Evolutionary conservation across 2,888 invertebrate species (phyloP), one percentile per base, ranked within the genome.

Genomic region (Ochlodes sylvanus): DNA sequence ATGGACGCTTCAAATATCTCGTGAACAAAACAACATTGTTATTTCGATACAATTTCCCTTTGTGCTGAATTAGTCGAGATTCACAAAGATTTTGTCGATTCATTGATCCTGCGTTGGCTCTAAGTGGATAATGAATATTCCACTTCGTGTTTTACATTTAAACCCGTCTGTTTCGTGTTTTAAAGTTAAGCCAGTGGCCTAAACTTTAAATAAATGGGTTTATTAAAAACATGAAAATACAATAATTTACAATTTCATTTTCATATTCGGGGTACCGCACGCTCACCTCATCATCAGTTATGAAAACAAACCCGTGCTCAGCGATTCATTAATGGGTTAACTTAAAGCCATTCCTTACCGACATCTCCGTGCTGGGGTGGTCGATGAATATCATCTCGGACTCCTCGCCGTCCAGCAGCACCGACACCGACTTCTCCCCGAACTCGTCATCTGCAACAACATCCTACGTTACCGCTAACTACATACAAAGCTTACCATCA

Each of bases 371-470:
- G 76, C 96, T 96, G 2, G 98, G 97, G 86, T 98, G 98, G 85
- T 98, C 98, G 75, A 98, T 97, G 84, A 98, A 98, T 70, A 97
- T 96, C 89, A 98, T 94, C 84, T 98, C 98, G 0, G 98, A 97
- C 85, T 98, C 98, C 80, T 98, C 97, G 0, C 97, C 97, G 75
- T 97, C 97, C 72, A 98, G 89, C 52, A 98, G 90, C n/a, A 98
- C 96, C n/a, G 97, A 97, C 32, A 98, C 98, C 0, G 97, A 96
- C 85, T 97, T 96, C 90, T 98, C 98, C 0, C 98, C 98, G 77
- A 97, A 98, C 87, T 98, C 98, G 82, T 98, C 98, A 94, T 98
- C 98, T 97, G 95, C 73, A 96, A 96, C 89, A 90, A 92, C 10
- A 42, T 63, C 12, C 64, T 57, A 15, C 44, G 44, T 67, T 67